phyloP scores from a whole-genome alignment of 1,140 invertebrate species.

The Neodiprion virginianus region DNA sequence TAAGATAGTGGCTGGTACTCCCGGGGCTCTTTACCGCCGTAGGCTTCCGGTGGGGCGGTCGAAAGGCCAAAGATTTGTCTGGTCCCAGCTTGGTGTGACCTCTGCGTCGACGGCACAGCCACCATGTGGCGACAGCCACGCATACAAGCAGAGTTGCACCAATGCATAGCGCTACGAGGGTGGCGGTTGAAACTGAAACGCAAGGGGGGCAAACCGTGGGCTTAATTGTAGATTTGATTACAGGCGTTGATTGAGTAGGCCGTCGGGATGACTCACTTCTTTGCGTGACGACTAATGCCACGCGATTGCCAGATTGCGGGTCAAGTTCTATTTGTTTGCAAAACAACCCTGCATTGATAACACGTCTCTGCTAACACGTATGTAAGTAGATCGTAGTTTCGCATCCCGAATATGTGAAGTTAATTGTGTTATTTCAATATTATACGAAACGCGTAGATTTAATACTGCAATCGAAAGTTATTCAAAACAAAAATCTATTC shows the following conservation, averaged over 20 bases:
- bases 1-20: conserved; percentile 79
- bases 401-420: too few species aligned
- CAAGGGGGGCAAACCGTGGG: too few species aligned
- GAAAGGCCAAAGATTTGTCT: conserved; percentile 67
- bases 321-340: too few species aligned
- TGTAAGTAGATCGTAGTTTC: too few species aligned
- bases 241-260: background rate
- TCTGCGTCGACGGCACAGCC: conserved; percentile 64
- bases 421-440: too few species aligned
- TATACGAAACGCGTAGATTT: too few species aligned
- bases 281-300: too few species aligned
- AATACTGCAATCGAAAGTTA: too few species aligned
- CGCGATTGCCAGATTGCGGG: too few species aligned
- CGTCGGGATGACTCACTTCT: background rate
- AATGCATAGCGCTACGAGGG: conserved; percentile 69
- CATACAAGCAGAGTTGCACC: conserved; percentile 66
- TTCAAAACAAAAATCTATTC: too few species aligned
- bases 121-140: conserved; percentile 66
- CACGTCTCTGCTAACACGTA: too few species aligned
- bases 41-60: conserved; percentile 67
- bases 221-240: background rate
- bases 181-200: conserved; percentile 68
- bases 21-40: conserved; percentile 72
- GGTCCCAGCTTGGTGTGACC: conserved; percentile 59
- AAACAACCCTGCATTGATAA: too few species aligned